These are phyloP conservation scores for Thereva nobilitata DNA, from an alignment of 2,888 invertebrate species.

Conservation along the genomic window DNA sequence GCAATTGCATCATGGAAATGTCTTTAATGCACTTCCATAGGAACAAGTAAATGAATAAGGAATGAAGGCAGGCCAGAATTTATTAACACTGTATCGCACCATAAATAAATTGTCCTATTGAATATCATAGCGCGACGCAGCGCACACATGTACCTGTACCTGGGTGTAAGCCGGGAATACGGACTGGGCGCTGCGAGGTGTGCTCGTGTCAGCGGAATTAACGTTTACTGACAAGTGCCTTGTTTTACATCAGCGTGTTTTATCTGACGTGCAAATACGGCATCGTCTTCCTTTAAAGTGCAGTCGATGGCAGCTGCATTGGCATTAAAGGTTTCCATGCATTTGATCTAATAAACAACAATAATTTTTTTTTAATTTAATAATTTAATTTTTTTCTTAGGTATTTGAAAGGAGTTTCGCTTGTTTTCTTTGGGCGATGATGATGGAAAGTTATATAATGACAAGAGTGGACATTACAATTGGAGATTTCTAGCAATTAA, in stretches of 20 bases:
- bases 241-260: constrained; percentile 36
- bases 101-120: constrained; percentile 34
- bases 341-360: too few relatives aligned
- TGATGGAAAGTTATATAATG: too few relatives aligned
- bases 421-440: too few relatives aligned
- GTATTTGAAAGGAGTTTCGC: too few relatives aligned
- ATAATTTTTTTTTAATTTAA: too few relatives aligned
- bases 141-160: background rate
- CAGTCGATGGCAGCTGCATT: too few relatives aligned
- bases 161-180: background rate
- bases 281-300: background rate
- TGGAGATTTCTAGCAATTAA: too few relatives aligned
- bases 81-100: constrained; percentile 36
- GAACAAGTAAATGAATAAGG: constrained; percentile 28
- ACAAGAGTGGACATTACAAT: too few relatives aligned
- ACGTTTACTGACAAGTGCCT: constrained; percentile 36
- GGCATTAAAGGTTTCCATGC: too few relatives aligned
- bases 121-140: constrained; percentile 10
- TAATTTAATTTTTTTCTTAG: too few relatives aligned
- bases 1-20: constrained; percentile 17
- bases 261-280: constrained; percentile 1
- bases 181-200: too few relatives aligned
- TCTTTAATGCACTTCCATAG: constrained; percentile 22
- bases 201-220: constrained; percentile 25
- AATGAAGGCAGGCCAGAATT: constrained; percentile 25